These are phyloP conservation scores for Pedionomus torquatus DNA, from an alignment of 2,113 vertebrate genomes.

Conservation along the genomic window DNA sequence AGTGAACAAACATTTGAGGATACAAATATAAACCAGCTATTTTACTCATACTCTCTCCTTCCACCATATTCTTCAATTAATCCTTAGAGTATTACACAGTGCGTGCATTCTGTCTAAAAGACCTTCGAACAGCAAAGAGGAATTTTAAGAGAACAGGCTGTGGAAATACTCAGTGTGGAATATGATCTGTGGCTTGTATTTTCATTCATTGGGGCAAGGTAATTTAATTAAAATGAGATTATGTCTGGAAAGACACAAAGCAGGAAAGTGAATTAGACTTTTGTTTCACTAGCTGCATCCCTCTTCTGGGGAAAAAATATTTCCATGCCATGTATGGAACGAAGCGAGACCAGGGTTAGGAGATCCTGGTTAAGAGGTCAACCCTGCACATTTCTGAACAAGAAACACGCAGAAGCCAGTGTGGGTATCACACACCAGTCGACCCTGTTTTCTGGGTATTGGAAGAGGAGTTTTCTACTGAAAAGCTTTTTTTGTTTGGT, in stretches of 20 bases:
- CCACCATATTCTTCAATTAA: constrained; percentile 39
- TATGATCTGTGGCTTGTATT: neutral
- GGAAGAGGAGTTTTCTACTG: neutral
- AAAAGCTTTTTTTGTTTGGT: neutral
- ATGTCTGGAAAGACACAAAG: neutral
- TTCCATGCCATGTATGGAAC: neutral
- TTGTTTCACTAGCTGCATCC: neutral
- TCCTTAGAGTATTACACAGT: neutral
- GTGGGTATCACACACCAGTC: fast-evolving
- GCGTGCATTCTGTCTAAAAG: neutral
- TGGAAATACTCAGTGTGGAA: neutral
- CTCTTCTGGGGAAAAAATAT: neutral
- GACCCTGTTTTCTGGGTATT: neutral
- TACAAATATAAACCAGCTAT: constrained; percentile 48
- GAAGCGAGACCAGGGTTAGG: neutral
- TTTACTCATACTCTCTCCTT: constrained; percentile 38
- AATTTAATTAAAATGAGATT: constrained; percentile 12
- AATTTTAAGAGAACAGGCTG: neutral
- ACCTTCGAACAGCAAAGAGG: neutral
- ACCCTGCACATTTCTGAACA: neutral
- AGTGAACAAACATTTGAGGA: constrained; percentile 61
- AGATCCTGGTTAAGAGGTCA: neutral
- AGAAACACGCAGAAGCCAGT: fast-evolving
- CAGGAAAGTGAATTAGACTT: neutral
- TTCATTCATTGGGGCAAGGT: neutral